phyloP scores from a whole-genome alignment of 2,113 vertebrate species.

The Acanthochromis polyacanthus region DNA sequence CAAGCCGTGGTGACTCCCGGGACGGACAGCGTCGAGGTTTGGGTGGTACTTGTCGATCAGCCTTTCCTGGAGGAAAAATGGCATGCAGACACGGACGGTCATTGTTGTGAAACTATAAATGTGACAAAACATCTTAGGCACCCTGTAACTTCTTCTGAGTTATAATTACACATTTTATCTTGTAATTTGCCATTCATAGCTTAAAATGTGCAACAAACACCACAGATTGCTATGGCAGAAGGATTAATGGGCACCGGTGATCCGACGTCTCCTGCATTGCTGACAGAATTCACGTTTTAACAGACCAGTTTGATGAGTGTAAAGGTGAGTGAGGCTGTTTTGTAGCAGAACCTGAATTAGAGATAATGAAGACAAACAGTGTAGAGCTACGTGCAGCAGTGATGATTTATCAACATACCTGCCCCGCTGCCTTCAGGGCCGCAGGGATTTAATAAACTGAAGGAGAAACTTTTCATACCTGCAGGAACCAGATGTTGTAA shows the following conservation, averaged over 20 bases:
- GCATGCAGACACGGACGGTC: conserved; percentile 29
- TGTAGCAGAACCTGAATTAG: not conserved
- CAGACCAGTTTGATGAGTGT: not conserved
- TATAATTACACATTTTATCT: no score
- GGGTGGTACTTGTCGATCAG: conserved; percentile 48
- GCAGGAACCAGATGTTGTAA: not conserved
- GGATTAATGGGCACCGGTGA: no score
- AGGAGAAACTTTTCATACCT: not conserved
- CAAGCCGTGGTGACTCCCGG: conserved; percentile 30
- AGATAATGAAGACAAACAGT: not conserved
- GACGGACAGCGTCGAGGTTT: conserved; percentile 56
- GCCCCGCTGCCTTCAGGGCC: not conserved
- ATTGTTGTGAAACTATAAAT: conserved; percentile 8
- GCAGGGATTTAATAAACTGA: not conserved
- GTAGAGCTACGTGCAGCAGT: not conserved
- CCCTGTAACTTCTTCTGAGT: no score
- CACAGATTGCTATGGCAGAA: no score
- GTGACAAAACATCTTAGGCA: not conserved
- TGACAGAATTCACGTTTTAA: not conserved
- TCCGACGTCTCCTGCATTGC: not conserved
- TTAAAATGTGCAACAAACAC: no score
- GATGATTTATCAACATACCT: not conserved
- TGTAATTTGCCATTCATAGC: no score
- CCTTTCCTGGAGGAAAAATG: conserved; percentile 48
- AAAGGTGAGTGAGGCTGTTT: not conserved